Conservation (phyloP, 2,797 vertebrate genomes). For the Selene dorsalis region DNA sequence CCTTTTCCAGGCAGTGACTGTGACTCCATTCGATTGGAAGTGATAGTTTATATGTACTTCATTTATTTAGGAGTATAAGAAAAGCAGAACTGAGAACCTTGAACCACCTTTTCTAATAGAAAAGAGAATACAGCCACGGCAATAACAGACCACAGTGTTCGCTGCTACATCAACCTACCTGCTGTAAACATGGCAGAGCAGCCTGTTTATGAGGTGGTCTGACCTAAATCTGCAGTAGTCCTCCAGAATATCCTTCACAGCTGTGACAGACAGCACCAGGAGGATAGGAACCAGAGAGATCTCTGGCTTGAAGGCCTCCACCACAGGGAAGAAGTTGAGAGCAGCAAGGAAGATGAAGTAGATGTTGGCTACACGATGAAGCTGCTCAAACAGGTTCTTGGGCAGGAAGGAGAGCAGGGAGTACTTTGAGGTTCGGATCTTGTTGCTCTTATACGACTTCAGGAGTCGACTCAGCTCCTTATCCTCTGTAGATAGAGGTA, state of each 20-base stretch:
- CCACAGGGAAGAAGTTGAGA: conserved; percentile 80
- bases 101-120: no score
- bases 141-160: no score
- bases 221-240: conserved; percentile 75
- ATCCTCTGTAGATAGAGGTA: conserved; percentile 42
- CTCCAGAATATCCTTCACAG: conserved; percentile 79
- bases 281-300: conserved; percentile 71
- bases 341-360: conserved; percentile 80
- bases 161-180: conserved; percentile 60
- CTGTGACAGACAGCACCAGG: conserved; percentile 70
- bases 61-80: no score
- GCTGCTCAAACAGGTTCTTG: conserved; percentile 83
- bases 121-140: no score
- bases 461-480: conserved; percentile 49
- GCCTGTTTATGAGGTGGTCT: conserved; percentile 71
- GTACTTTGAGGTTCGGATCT: conserved; percentile 80
- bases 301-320: conserved; percentile 81
- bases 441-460: conserved; percentile 67
- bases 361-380: conserved; percentile 80
- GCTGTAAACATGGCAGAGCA: conserved; percentile 72
- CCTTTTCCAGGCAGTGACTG: no score
- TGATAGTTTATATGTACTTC: no score
- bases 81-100: no score
- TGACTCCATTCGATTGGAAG: no score
- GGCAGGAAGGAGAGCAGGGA: conserved; percentile 81